A percentile compares a stretch with the other conserved stretches of the same genome.
These are phyloP conservation scores for Acleris holmiana DNA, from an alignment of 2,888 invertebrate species.

Conservation along the genomic window DNA sequence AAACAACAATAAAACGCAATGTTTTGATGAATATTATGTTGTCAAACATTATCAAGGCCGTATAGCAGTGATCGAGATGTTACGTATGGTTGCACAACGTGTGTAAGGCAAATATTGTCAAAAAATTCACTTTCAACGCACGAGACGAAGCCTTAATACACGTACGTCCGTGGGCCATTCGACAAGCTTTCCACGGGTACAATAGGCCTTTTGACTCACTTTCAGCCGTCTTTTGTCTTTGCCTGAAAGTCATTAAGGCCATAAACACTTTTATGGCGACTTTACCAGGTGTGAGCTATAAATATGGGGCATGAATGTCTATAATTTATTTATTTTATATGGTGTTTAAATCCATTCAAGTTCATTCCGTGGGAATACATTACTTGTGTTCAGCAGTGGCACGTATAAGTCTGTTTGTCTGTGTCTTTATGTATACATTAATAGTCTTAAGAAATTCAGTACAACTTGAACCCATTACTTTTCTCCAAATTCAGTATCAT, in stretches of 20 bases:
- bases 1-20: constrained; percentile 4
- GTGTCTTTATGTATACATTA: no score
- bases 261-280: neutral
- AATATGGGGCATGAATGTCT: neutral
- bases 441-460: no score
- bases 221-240: constrained; percentile 28
- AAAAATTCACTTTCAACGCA: constrained; percentile 72
- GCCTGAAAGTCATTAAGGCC: constrained; percentile 22
- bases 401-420: no score
- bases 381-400: no score
- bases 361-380: no score
- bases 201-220: constrained; percentile 29
- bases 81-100: constrained; percentile 47
- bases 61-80: constrained; percentile 32
- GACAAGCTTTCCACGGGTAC: constrained; percentile 57
- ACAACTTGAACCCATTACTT: no score
- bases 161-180: constrained; percentile 45
- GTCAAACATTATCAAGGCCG: constrained; percentile 33
- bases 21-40: constrained; percentile 23
- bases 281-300: neutral
- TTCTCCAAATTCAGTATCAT: no score
- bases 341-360: no score
- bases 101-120: constrained; percentile 68
- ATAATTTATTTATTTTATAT: neutral
- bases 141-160: constrained; percentile 37